phyloP scores from a whole-genome alignment of 2,888 invertebrate species.

The Parasteatoda lunata region DNA sequence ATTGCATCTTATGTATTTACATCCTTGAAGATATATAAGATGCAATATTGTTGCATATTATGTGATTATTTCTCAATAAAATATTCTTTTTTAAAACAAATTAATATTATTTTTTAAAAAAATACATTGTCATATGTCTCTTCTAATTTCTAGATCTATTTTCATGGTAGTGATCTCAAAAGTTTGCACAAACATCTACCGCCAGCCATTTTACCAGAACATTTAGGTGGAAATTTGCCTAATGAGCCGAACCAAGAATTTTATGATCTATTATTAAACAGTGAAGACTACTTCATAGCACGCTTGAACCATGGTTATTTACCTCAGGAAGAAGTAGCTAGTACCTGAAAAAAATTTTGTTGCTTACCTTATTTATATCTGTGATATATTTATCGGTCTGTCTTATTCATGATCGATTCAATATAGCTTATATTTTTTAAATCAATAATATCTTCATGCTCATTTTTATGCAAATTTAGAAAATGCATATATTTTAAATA shows the following conservation, averaged over 20 bases:
- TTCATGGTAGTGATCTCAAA: slow-evolving; percentile 44
- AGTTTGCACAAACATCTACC: slow-evolving; percentile 51
- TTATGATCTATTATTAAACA: slow-evolving; percentile 34
- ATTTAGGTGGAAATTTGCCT: slow-evolving; percentile 45
- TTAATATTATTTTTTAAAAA: no score
- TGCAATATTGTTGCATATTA: no score
- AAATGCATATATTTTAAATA: no score
- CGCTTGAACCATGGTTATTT: slow-evolving; percentile 32
- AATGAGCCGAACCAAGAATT: slow-evolving; percentile 44
- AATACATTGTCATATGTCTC: no score
- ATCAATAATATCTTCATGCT: no score
- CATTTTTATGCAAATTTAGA: no score
- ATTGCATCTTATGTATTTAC: background rate
- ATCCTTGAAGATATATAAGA: no score
- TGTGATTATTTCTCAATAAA: no score
- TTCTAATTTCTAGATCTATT: slow-evolving; percentile 42
- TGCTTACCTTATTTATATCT: background rate
- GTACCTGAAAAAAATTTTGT: background rate
- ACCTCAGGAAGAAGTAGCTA: background rate
- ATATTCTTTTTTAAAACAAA: no score
- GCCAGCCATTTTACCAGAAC: slow-evolving; percentile 51
- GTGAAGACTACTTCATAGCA: slow-evolving; percentile 41
- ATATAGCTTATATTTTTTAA: no score
- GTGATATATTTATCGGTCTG: background rate
- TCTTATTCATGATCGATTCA: no score